Percentiles rank a stretch among this genome's conserved stretches.
Evolutionary conservation across 2,113 vertebrate species (phyloP).

Genomic region (Antigone vipio): DNA sequence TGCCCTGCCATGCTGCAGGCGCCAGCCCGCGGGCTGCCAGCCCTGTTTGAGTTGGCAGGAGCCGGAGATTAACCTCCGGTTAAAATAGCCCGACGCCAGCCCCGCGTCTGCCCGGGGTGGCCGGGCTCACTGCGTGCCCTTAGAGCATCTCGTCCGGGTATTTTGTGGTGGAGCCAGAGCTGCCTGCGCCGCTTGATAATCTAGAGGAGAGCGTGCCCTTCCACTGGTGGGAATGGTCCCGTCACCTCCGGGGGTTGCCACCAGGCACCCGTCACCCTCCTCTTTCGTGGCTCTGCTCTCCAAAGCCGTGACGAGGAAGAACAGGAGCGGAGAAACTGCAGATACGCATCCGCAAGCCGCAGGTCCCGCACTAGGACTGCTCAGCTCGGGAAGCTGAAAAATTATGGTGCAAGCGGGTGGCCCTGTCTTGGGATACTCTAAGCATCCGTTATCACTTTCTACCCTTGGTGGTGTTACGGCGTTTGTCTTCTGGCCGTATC

Average conservation of each 20-base stretch:
- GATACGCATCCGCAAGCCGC: rapidly evolving
- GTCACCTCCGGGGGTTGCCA: background rate
- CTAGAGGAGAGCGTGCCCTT: background rate
- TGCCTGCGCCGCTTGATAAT: background rate
- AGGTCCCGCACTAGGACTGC: background rate
- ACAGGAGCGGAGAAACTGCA: background rate
- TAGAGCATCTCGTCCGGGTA: rapidly evolving
- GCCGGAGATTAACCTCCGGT: background rate
- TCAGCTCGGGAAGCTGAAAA: background rate
- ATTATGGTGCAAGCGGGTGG: background rate
- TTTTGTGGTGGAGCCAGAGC: background rate
- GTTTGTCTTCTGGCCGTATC: rapidly evolving
- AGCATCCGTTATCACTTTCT: rapidly evolving
- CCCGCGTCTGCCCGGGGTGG: background rate
- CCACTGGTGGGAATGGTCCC: background rate
- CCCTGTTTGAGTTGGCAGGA: conserved; percentile 56
- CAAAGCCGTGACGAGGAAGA: rapidly evolving
- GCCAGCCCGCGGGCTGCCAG: background rate
- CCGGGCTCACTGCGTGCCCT: background rate
- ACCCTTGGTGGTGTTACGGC: background rate
- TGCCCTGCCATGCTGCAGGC: background rate
- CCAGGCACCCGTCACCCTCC: background rate
- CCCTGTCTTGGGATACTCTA: background rate
- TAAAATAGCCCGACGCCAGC: background rate
- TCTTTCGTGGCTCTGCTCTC: background rate